Evolutionary conservation across 2,888 invertebrate genomes (phyloP), one percentile per base, ranked within the genome.

Genomic region (Philhelius pedissequus): DNA sequence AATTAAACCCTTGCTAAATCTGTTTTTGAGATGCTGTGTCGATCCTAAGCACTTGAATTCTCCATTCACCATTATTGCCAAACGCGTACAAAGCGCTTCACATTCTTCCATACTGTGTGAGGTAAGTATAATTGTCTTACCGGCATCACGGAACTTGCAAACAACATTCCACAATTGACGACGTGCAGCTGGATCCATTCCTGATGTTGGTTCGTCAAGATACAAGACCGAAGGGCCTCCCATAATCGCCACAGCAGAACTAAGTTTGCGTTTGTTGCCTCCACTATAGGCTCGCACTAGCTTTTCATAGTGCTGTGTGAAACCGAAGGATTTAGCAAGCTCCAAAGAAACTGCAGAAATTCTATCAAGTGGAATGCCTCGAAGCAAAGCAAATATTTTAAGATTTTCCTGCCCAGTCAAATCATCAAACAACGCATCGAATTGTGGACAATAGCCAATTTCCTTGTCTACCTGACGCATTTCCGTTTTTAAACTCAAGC

Each of bases 51-150:
- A 95, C 87, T 94, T 93, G 90, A 96, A 95, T 86, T 93, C 92
- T 1, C 96, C 96, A 88, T 94, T 94, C 86, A 96, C 96, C 94
- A 96, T 96, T 69, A 96, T 94, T 56, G 95, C 94, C 86, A 96
- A 92, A 22, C 96, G 92, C 15, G 95, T 95, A 89, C 96, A 96
- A 7, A 97, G 92, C 48, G 95, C 94, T 92, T 96, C 96, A 91
- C 96, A 96, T 91, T 96, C 96, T 88, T 95, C 94, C 94, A 96
- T 96, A 90, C 95, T 95, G 90, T 95, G 95, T 64, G 96, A 96
- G 22, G 97, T 96, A 86, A 97, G 93, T 79, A 97, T 93, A 43
- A 97, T 93, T 66, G 96, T 95, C 88, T 94, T 94, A 0, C 96
- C 96, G 5, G 93, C 92, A 70, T 94, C 94, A 48, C 95, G 92